Base-by-base conservation (phyloP, 2,797 vertebrate species). In the Astyanax mexicanus region DNA sequence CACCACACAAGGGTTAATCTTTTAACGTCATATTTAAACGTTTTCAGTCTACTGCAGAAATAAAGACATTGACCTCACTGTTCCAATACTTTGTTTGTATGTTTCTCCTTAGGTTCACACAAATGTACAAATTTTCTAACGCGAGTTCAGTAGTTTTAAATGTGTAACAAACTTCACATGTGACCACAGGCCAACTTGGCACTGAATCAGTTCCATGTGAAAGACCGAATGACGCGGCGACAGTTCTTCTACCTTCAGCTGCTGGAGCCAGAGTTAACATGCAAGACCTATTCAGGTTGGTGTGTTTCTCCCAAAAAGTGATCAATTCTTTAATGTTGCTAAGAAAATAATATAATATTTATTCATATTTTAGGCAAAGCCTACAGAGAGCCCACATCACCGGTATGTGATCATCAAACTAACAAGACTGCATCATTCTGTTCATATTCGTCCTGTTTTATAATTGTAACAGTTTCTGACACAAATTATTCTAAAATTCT, bases 181-280 rank as follows among this genome's bases (percentile, higher is more conserved):
- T 76, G 21, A 29, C 10, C 61, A 58, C 80, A 93, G 91, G 91
- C 90, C 47, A 75, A 58, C 52, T 38, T 88, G 81, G 91, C 91
- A 0, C 86, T 93, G 64, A 77, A 75, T 77, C 90, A 92, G 84
- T 90, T 93, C 81, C 85, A 88, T 3, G 79, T 88, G 42, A 86
- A 37, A 0, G 89, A 92, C 87, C 75, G 40, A 15, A 78, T 89
- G 83, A 90, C 86, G 27, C 71, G 88, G 21, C 85, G 89, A 68
- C 85, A 90, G 79, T 91, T 84, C 57, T 92, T 81, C 81, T 88
- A 91, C 84, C 90, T 93, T 67, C 84, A 92, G 81, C 86, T 90
- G 35, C 80, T 92, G 80, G 90, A 93, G 64, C 88, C 88, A 38
- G 75, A 86, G n/a, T 67, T 62, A 1, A 42, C 61, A 49, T 3